Evolutionary conservation across 2,113 vertebrate species (phyloP), one percentile per base, ranked within the genome.

Genomic region (Austrofundulus limnaeus): DNA sequence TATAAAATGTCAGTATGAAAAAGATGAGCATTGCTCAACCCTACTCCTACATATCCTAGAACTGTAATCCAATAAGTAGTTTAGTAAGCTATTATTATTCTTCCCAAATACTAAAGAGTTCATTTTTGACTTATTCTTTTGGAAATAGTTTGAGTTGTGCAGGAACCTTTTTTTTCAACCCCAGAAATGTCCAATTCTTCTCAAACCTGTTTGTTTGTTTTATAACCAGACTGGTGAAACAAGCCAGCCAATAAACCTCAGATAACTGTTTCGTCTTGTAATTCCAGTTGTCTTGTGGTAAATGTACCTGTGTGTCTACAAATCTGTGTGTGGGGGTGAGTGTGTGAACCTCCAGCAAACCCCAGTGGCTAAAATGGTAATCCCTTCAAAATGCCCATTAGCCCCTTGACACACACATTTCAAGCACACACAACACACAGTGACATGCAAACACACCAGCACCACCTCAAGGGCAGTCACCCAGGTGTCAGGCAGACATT

Each of bases 351-450:
- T 70, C 84, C 85, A 85, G 87, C 86, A 88, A 88, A 87, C 85
- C 31, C 82, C 82, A 86, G 71, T 81, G 76, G 82, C 80, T 85
- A 84, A 85, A 11, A 76, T 87, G 81, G 77, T 88, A 90, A 85
- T 87, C 84, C 84, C 77, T 28, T 79, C 67, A 87, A 84, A 66
- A 42, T 84, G 67, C 56, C 85, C 81, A 88, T 85, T 88, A 88
- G 72, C 78, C 75, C 75, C 79, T 66, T 77, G 72, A 77, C 63
- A 75, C 66, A 64, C 57, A 63, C 21, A 54, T 54, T 19, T 21
- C 6, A 0, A 20, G 54, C 41, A 46, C 39, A 46, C 0, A 28
- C 21, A 37, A 46, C 48, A 59, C 59, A 69, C 24, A 74, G 23
- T 61, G 21, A 49, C 43, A 53, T 19, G 48, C 24, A 15, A 23